Evolutionary conservation across 1,140 invertebrate genomes (phyloP), one percentile per base, ranked within the genome.

Genomic region (Diorhabda sublineata): DNA sequence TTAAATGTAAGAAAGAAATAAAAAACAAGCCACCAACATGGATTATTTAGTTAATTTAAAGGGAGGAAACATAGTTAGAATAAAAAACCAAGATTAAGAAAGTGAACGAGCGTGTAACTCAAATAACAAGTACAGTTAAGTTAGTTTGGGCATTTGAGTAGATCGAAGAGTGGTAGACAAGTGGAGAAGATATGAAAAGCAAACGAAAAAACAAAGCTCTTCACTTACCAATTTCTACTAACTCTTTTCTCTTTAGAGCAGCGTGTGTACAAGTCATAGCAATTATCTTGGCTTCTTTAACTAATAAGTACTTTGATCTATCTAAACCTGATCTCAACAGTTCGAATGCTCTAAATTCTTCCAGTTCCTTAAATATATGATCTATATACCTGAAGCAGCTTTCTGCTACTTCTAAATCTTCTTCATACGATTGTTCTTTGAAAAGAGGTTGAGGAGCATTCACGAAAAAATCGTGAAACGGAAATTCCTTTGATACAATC

Each of bases 181-280:
- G 26, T 26, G 26, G 26, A 26, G 26, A 26, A 26, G 26, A 26
- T 26, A 26, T 26, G 26, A 26, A 26, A 26, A 26, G 26, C 26
- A 26, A 26, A 26, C 26, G 26, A 26, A 26, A 26, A 26, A 26
- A 26, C 26, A 26, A 26, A 26, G 26, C 26, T 26, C 26, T 26
- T 26, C 26, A 74, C 86, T 76, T 78, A 87, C 87, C 95, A 77
- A 98, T 89, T 77, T 98, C 93, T 0, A 99, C 97, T 1, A 99
- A 85, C 81, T 99, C 98, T 67, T 95, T 91, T 52, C 98, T 86
- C 80, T 98, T 99, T 0, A 99, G 84, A 1, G 98, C 98, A 9
- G 98, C 98, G 83, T 99, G 98, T 0, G 98, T 99, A 85, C 98
- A 99, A 2, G 98, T 99, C 98, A 99, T 99, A 3, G 98, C 98